Evolutionary conservation across 2,797 vertebrate genomes (phyloP), one percentile per base, ranked within the genome.

Genomic region (Margarornis squamiger): DNA sequence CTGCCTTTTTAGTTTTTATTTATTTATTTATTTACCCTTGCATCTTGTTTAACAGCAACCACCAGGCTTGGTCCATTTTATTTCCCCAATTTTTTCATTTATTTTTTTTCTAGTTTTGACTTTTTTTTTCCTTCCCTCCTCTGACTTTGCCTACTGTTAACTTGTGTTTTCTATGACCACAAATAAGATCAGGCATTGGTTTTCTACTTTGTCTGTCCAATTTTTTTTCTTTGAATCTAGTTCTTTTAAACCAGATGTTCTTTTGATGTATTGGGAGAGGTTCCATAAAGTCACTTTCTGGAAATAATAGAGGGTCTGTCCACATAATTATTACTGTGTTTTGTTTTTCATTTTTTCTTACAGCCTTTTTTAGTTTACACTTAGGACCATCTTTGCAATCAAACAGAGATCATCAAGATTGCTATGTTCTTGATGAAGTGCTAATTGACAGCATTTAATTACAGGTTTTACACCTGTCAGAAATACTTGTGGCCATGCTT

Each of bases 41-140:
- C 36, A 78, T 78, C 19, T 95, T 68, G 65, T 84, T 91, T 66
- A 86, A 92, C 36, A 90, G 72, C 72, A 77, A 75, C 45, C 32
- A 95, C 52, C 36, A 85, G 29, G 58, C 46, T 93, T 15, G 34
- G 51, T 26, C 66, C 7, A 70, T 88, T 95, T 96, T 74, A 59
- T 96, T 95, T 79, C 83, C 66, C 48, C 87, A 75, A 68, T 54
- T 14, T 21, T 95, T 45, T 79, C 12, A 63, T 90, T 92, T 77
- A 19, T 45, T 92, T 67, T 19, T 36, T 88, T 71, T n/a, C 10
- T 14, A 65, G 32, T 62, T 77, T 70, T 95, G 58, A 51, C 5
- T 2, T 73, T 49, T 45, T 45, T 49, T 48, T 51, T 7, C 8
- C 24, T 88, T 43, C 12, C 5, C 61, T 81, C n/a, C 71, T 96